A percentile compares a stretch with the other conserved stretches of the same genome.
phyloP scores from a whole-genome alignment of 2,797 vertebrate species.

The Epinephelus coioides region DNA sequence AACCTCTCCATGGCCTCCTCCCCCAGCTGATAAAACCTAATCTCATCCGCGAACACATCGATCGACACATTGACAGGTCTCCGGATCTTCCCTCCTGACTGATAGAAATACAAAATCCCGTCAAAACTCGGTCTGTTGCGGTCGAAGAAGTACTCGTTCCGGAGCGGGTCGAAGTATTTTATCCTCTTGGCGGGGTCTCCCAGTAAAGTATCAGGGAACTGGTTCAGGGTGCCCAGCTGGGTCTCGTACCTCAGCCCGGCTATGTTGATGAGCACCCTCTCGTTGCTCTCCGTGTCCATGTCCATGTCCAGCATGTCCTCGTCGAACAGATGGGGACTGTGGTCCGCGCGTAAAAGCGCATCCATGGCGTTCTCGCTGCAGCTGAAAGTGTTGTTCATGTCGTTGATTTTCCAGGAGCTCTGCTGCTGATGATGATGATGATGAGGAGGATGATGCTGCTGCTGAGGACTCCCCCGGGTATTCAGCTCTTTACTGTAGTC shows the following conservation, averaged over 20 bases:
- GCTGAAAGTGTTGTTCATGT: conserved; percentile 87
- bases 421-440: conserved; percentile 15
- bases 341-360: conserved; percentile 84
- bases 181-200: conserved; percentile 94
- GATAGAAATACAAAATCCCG: conserved; percentile 96
- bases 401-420: conserved; percentile 86
- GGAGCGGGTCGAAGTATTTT: conserved; percentile 95
- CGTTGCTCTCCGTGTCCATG: conserved; percentile 85
- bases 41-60: conserved; percentile 96
- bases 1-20: conserved; percentile 95
- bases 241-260: conserved; percentile 95
- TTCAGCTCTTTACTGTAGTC: conserved; percentile 83
- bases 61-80: conserved; percentile 96
- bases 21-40: conserved; percentile 95
- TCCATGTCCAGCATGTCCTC: conserved; percentile 85
- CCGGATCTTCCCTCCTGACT: conserved; percentile 95
- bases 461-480: conserved; percentile 72
- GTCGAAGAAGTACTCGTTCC: conserved; percentile 98
- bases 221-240: conserved; percentile 93
- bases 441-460: background rate
- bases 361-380: conserved; percentile 81
- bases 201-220: conserved; percentile 94
- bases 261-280: conserved; percentile 95
- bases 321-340: conserved; percentile 87
- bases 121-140: conserved; percentile 97